Percentiles rank a stretch among this genome's conserved stretches.
phyloP scores from a whole-genome alignment of 2,888 invertebrate genomes.

The Cryptus viduatorius region DNA sequence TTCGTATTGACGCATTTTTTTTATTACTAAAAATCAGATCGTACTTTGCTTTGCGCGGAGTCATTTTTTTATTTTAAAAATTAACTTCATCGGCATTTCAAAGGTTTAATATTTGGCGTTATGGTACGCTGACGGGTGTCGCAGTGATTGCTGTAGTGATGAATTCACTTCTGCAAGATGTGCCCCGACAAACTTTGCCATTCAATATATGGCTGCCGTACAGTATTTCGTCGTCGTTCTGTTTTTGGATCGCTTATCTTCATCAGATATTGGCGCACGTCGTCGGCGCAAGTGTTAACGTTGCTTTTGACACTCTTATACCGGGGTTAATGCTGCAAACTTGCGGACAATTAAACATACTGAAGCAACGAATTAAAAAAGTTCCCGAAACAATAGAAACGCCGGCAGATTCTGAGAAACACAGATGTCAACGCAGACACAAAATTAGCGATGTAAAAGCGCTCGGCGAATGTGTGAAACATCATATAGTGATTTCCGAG shows the following conservation, averaged over 20 bases:
- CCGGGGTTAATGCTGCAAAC: constrained; percentile 69
- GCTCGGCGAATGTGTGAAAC: constrained; percentile 50
- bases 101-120: constrained; percentile 19
- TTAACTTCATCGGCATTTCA: background rate
- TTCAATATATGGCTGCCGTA: constrained; percentile 70
- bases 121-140: constrained; percentile 41
- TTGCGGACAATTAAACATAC: constrained; percentile 76
- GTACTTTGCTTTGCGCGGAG: background rate
- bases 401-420: background rate
- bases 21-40: background rate
- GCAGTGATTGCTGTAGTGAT: constrained; percentile 29
- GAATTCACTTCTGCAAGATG: constrained; percentile 48
- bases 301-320: constrained; percentile 76
- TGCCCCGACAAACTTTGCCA: constrained; percentile 47
- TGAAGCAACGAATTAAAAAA: constrained; percentile 71
- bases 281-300: constrained; percentile 64
- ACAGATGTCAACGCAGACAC: background rate
- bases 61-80: background rate
- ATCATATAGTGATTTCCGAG: constrained; percentile 65
- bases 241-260: constrained; percentile 44
- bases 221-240: constrained; percentile 35
- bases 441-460: constrained; percentile 35
- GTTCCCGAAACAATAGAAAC: background rate
- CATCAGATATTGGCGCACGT: constrained; percentile 63
- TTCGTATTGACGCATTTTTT: background rate